phyloP scores from a whole-genome alignment of 2,797 vertebrate species.

The Eupleurogrammus muticus region DNA sequence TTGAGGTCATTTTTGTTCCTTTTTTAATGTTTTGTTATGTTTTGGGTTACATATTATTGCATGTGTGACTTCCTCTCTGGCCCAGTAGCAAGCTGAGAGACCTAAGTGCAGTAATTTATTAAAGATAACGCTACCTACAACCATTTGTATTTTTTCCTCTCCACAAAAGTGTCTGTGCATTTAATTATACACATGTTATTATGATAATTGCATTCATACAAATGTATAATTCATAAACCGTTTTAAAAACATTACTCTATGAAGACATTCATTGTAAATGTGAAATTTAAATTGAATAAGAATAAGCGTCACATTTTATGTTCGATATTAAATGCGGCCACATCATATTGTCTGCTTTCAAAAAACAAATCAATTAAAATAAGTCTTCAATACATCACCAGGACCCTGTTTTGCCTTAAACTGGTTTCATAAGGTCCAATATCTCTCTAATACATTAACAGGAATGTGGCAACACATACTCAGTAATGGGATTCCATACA shows the following conservation, averaged over 20 bases:
- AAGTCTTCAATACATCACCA: constrained; percentile 59
- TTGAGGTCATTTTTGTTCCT: not conserved
- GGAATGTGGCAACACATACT: constrained; percentile 48
- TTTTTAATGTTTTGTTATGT: not conserved
- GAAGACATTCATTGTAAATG: constrained; percentile 68
- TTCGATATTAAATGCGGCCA: constrained; percentile 61
- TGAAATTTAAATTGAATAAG: constrained; percentile 72
- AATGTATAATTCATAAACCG: constrained; percentile 69
- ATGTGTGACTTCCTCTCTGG: constrained; percentile 2
- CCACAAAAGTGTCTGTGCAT: constrained; percentile 40
- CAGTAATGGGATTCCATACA: constrained; percentile 62
- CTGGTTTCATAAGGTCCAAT: constrained; percentile 54
- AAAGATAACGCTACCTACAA: constrained; percentile 39
- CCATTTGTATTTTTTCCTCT: constrained; percentile 29
- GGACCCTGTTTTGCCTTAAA: constrained; percentile 53
- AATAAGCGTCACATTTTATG: constrained; percentile 61
- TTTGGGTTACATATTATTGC: constrained; percentile 7
- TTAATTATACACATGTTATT: constrained; percentile 67
- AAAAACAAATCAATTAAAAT: constrained; percentile 67
- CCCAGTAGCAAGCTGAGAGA: constrained; percentile 29
- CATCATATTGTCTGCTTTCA: constrained; percentile 65
- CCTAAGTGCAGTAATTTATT: constrained; percentile 37
- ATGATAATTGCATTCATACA: constrained; percentile 65
- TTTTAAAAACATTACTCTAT: constrained; percentile 72
- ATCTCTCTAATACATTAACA: constrained; percentile 62